These are phyloP conservation scores for Drosophila merina DNA, from an alignment of 2,888 invertebrate species.

Conservation along the genomic window DNA sequence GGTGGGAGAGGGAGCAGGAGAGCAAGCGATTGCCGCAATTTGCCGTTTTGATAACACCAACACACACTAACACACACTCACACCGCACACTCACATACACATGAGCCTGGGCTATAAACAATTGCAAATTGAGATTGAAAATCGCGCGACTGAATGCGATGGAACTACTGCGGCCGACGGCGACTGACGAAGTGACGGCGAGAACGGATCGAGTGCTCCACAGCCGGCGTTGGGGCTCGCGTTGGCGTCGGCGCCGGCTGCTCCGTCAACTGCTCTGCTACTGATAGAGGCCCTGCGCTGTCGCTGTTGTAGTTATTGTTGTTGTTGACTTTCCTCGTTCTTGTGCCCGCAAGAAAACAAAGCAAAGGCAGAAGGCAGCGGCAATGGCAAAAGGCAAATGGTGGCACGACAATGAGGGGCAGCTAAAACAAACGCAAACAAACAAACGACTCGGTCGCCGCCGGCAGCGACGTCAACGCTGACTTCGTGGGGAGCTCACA, in stretches of 20 bases:
- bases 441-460: conserved; percentile 65
- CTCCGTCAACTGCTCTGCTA: conserved; percentile 40
- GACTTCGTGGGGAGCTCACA: conserved; percentile 37
- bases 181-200: conserved; percentile 47
- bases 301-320: conserved; percentile 10
- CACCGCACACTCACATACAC: conserved; percentile 10
- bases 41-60: conserved; percentile 67
- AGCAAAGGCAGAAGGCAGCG: conserved; percentile 15
- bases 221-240: conserved; percentile 7
- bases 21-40: conserved; percentile 57
- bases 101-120: conserved; percentile 26
- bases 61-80: conserved; percentile 7
- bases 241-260: conserved; percentile 44
- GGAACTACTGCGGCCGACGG: conserved; percentile 62
- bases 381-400: conserved; percentile 16
- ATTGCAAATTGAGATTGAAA: conserved; percentile 49
- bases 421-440: conserved; percentile 72
- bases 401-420: conserved; percentile 33
- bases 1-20: conserved; percentile 16
- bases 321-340: conserved; percentile 11
- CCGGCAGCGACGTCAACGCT: conserved; percentile 39
- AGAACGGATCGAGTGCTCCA: conserved; percentile 50
- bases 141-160: conserved; percentile 65
- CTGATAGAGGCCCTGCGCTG: conserved; percentile 66
- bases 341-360: conserved; percentile 50